These are phyloP conservation scores for Tinamus major DNA, from an alignment of 2,797 vertebrate species.

Conservation along the genomic window DNA sequence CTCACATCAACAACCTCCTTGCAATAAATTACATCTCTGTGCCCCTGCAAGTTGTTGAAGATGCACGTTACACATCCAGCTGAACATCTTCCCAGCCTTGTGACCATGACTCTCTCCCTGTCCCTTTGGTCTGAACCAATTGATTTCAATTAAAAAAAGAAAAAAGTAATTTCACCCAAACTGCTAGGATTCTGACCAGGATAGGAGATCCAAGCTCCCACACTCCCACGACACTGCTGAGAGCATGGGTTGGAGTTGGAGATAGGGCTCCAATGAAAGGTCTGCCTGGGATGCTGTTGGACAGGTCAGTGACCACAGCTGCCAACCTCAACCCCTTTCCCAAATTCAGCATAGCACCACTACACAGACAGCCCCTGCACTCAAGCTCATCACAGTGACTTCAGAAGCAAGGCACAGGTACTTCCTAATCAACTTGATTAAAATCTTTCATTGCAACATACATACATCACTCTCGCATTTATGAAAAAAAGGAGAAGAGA, in stretches of 20 bases:
- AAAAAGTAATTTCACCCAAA: background rate
- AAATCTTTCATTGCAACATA: background rate
- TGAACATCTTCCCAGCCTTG: background rate
- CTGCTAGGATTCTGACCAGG: background rate
- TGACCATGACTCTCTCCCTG: background rate
- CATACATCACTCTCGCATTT: rapidly evolving
- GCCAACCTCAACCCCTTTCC: background rate
- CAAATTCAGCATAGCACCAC: no score
- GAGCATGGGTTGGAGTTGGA: background rate
- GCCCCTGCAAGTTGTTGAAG: background rate
- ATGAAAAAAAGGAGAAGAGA: background rate
- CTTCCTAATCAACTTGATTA: background rate
- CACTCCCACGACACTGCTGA: no score
- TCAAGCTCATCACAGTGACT: background rate
- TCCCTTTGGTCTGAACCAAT: background rate
- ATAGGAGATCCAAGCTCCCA: background rate
- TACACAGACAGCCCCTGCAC: no score
- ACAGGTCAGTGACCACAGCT: background rate
- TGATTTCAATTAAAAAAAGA: background rate
- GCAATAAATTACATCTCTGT: background rate
- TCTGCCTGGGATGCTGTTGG: no score
- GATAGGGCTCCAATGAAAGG: background rate
- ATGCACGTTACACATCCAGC: background rate
- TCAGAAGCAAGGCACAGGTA: background rate
- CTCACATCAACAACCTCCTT: background rate